phyloP scores from a whole-genome alignment of 2,113 vertebrate genomes.

The Gnathonemus echidnorhynchus region DNA sequence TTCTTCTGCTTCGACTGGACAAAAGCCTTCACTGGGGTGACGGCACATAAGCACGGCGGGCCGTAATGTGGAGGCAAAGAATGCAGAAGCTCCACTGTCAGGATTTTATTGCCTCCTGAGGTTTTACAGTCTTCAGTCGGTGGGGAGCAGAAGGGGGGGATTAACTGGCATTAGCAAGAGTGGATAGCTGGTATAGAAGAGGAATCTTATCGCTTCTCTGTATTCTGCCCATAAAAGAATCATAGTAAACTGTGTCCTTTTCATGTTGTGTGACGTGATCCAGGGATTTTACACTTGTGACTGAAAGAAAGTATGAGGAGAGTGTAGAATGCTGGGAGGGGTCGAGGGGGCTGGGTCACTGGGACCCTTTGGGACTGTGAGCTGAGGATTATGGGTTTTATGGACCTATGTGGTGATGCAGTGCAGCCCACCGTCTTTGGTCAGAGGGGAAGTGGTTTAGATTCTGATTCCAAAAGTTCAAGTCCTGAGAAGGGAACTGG shows the following conservation, averaged over 20 bases:
- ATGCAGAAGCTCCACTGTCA: not conserved
- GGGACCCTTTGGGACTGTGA: not conserved
- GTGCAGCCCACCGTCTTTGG: not conserved
- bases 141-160: not conserved
- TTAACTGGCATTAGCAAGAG: not conserved
- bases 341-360: not conserved
- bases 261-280: not conserved
- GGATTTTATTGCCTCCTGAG: conserved; percentile 6
- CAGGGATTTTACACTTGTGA: not conserved
- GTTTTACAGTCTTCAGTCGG: not conserved
- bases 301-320: not conserved
- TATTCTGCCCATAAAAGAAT: not conserved
- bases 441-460: not conserved
- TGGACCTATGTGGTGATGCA: not conserved
- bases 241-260: not conserved
- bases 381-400: not conserved
- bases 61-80: not conserved
- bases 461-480: not conserved
- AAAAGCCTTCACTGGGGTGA: not conserved
- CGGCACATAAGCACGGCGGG: not conserved
- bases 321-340: not conserved
- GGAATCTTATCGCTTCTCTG: not conserved
- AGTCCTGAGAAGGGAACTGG: not conserved
- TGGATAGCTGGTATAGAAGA: not conserved
- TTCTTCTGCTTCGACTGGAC: not conserved